Conservation (phyloP, 2,113 vertebrate genomes). For the Pithys albifrons region DNA sequence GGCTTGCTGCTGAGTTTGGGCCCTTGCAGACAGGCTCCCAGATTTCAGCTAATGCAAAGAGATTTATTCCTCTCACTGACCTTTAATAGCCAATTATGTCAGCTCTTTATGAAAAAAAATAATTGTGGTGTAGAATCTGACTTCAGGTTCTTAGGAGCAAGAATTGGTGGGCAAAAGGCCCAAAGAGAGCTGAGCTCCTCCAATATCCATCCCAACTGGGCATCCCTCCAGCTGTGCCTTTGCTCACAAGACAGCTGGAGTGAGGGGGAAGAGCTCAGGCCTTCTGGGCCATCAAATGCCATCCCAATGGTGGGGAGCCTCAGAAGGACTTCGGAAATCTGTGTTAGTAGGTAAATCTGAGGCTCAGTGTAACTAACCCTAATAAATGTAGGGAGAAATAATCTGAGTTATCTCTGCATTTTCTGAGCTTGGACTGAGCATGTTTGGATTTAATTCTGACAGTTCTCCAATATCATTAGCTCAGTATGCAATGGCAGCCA, state of each 20-base stretch:
- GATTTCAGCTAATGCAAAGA: not conserved
- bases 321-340: not conserved
- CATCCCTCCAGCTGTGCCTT: not conserved
- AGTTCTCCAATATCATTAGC: not conserved
- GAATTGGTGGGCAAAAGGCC: not conserved
- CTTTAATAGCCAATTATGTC: not conserved
- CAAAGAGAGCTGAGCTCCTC: not conserved
- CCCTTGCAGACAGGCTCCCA: not conserved
- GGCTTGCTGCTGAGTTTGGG: not conserved
- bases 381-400: not conserved
- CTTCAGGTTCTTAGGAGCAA: not conserved
- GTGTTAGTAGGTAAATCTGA: not conserved
- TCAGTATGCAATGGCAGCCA: not conserved
- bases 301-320: rapidly evolving
- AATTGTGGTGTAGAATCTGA: not conserved
- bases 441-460: not conserved
- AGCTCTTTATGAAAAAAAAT: not conserved
- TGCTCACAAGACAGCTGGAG: not conserved
- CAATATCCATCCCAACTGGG: not conserved
- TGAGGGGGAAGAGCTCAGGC: not conserved
- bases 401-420: not conserved
- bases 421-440: not conserved
- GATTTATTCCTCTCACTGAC: not conserved
- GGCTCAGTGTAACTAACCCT: not conserved
- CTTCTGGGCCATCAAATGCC: not conserved